These are phyloP conservation scores for Bostrychus sinensis DNA, from an alignment of 2,113 vertebrate species.

Conservation along the genomic window DNA sequence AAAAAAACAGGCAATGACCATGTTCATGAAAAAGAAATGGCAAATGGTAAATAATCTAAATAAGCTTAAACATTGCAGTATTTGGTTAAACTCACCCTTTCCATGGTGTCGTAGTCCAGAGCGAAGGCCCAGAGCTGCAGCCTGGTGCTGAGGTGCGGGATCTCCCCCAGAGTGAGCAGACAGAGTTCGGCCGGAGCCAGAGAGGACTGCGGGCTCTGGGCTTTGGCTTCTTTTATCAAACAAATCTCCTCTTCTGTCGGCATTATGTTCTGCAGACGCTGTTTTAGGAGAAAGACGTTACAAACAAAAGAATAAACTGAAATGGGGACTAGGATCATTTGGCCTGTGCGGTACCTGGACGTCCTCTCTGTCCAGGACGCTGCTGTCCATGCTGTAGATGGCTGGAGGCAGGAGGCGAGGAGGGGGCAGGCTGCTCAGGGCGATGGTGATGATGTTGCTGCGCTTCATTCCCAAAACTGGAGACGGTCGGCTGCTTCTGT, in stretches of 20 bases:
- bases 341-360: constrained; percentile 66
- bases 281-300: constrained; percentile 2
- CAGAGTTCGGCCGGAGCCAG: constrained; percentile 78
- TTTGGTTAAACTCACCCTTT: constrained; percentile 63
- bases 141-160: constrained; percentile 72
- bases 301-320: too few relatives aligned
- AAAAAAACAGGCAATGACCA: too few relatives aligned
- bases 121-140: constrained; percentile 81
- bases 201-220: constrained; percentile 46
- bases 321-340: rapidly evolving
- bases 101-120: constrained; percentile 80
- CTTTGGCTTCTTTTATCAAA: constrained; percentile 73
- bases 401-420: constrained; percentile 76
- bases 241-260: constrained; percentile 79
- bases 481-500: constrained; percentile 70
- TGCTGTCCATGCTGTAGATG: constrained; percentile 81
- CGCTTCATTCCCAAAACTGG: constrained; percentile 78
- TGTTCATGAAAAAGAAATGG: too few relatives aligned
- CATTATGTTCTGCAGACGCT: constrained; percentile 74
- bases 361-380: constrained; percentile 80
- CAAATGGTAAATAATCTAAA: too few relatives aligned
- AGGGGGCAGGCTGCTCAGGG: constrained; percentile 78
- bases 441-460: constrained; percentile 82
- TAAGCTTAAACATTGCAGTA: too few relatives aligned
- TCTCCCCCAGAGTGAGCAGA: constrained; percentile 72